Base-by-base conservation (phyloP, 1,140 invertebrate species). In the Odontomachus brunneus region DNA sequence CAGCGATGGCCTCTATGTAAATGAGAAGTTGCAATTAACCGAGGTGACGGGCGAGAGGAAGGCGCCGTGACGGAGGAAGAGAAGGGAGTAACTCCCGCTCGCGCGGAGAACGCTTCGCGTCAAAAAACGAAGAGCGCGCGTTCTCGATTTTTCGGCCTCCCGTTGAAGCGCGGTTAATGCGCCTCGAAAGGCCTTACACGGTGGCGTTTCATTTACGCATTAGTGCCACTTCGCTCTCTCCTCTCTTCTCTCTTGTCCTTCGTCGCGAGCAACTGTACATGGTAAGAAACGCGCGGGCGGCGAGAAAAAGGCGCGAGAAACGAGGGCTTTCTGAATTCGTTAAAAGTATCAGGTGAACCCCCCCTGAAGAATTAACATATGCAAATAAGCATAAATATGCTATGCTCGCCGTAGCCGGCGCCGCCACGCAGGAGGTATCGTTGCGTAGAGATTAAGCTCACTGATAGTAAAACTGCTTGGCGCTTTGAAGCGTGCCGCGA, bases 21-120 rank as follows among this genome's bases (percentile, higher is more conserved):
- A 91, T 91, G 90, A 89, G 89, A 80, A 62, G 63, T 76, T 51
- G 89, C 89, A 91, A 90, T 91, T 91, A 91, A 91, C 83, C 57
- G 76, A 55, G 22, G 38, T 78, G 69, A 85, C 53, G 53, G 86
- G 71, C 19, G 33, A 76, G 82, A 75, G 57, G 57, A 73, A 73
- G 49, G 15, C 62, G 72, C 62, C 26, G 63, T n/a, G 59, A 38
- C 72, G 48, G 44, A 17, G 44, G 69, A 51, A 4, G n/a, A 29
- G 81, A 7, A 7, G 38, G 76, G 67, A 48, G 57, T 22, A 38
- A 38, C 29, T 29, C 59, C n/a, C 22, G 55, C n/a, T 63, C 59
- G 48, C n/a, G 69, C 48, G 49, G 15, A 65, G 81, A 87, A 69
- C 48, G 67, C 69, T 80, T 55, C 63, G 29, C 63, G 63, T 55